Evolutionary conservation across 2,888 invertebrate genomes (phyloP), one percentile per base, ranked within the genome.

Genomic region (Gisinianus flammeolus): DNA sequence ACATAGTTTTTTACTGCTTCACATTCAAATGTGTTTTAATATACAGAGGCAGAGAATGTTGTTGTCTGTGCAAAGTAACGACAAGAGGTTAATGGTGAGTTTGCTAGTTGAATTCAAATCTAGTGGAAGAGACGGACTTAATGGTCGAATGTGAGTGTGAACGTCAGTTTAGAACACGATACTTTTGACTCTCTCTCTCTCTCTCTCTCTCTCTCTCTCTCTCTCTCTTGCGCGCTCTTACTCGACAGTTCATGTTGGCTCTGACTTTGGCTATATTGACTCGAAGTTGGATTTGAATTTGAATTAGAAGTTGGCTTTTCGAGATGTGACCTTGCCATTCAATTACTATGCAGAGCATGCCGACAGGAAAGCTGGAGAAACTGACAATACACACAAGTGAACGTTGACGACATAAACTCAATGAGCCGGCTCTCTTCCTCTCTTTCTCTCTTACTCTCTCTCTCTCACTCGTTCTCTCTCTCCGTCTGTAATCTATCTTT

Each of bases 321-420:
- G 28, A 10, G 22, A 44, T 54, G 1, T 72, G 72, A 72, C 72
- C 72, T 72, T 72, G 72, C 72, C 58, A 22, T 30, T 58, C 72
- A 72, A 72, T 72, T 72, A 72, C 72, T 58, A 72, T 72, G 72
- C 58, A 72, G 58, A 31, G 31, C 72, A 72, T 54, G 24, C 28
- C 68, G 72, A 72, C 72, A 72, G 56, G 72, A 72, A 58, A 72
- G 58, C 72, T 71, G 28, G 30, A 52, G 54, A 35, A 72, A 54
- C 72, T 71, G 16, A 52, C 54, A 56, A 35, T 56, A 22, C 54
- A 30, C 33, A 58, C 28, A 58, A 28, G n/a, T 54, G 52, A 54
- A 72, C 58, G n/a, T 31, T 56, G 71, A 30, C 28, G 54, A 54
- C 30, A 26, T 67, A 67, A 54, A 71, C 56, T 58, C 72, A 56